Evolutionary conservation across 2,113 vertebrate genomes (phyloP).

Genomic region (Equus quagga): DNA sequence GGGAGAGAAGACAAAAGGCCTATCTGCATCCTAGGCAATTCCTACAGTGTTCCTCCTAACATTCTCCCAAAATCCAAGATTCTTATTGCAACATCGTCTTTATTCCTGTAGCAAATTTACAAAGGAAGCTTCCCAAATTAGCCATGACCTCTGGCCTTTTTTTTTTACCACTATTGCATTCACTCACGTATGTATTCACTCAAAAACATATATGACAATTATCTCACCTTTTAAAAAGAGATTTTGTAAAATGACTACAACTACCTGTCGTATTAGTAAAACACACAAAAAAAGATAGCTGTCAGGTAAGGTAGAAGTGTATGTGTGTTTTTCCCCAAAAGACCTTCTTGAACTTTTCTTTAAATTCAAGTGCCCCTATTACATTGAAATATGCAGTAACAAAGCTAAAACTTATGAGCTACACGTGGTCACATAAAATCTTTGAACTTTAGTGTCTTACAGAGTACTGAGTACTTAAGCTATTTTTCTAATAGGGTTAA

Average conservation of each 20-base stretch:
- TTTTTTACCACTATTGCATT: not conserved
- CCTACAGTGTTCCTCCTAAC: not conserved
- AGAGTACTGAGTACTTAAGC: not conserved
- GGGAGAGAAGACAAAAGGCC: not conserved
- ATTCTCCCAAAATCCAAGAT: not conserved
- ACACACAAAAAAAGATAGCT: not conserved
- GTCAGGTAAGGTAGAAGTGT: not conserved
- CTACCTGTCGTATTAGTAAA: not conserved
- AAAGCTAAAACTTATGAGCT: not conserved
- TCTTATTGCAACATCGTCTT: not conserved
- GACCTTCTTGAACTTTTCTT: not conserved
- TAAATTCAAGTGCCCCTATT: not conserved
- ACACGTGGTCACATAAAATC: not conserved
- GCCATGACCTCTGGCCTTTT: not conserved
- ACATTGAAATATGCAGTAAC: not conserved
- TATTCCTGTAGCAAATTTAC: not conserved
- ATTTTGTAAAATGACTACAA: not conserved
- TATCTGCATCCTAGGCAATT: not conserved
- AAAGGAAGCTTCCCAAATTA: not conserved
- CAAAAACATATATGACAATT: not conserved
- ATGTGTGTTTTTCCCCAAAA: not conserved
- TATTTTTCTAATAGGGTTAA: not conserved
- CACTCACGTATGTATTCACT: not conserved
- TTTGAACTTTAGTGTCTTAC: not conserved
- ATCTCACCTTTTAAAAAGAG: not conserved